A percentile compares a stretch with the other conserved stretches of the same genome.
Conservation (phyloP, 2,113 vertebrate species). For the Piaya cayana region DNA sequence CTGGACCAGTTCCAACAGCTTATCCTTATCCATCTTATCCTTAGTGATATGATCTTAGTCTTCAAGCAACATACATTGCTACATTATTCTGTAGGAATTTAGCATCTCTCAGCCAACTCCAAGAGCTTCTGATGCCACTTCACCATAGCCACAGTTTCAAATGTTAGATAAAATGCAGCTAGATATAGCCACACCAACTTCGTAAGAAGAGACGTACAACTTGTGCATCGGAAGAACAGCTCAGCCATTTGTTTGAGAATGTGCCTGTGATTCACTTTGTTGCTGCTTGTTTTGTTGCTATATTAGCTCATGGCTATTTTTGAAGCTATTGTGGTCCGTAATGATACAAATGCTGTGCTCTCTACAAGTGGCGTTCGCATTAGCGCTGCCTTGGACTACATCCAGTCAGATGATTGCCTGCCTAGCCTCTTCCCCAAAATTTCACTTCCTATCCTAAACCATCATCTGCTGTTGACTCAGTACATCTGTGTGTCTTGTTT, state of each 20-base stretch:
- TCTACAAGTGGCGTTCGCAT: background rate
- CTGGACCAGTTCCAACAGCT: no score
- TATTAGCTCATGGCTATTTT: slow-evolving; percentile 51
- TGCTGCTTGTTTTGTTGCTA: slow-evolving; percentile 33
- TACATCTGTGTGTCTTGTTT: background rate
- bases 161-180: background rate
- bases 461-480: background rate
- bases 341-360: background rate
- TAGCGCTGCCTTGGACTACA: background rate
- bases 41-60: background rate
- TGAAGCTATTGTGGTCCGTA: background rate
- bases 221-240: background rate
- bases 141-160: background rate
- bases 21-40: no score
- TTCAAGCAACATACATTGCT: background rate
- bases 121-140: background rate
- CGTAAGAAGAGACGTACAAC: background rate
- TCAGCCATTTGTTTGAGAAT: background rate
- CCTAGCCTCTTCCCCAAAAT: background rate
- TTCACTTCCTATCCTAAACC: background rate
- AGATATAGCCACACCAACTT: background rate
- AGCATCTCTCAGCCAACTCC: background rate
- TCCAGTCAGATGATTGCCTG: background rate
- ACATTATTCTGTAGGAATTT: background rate
- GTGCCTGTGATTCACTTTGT: slow-evolving; percentile 18